These are phyloP conservation scores for Drosophila persimilis DNA, from an alignment of 1,140 invertebrate genomes.

Conservation along the genomic window DNA sequence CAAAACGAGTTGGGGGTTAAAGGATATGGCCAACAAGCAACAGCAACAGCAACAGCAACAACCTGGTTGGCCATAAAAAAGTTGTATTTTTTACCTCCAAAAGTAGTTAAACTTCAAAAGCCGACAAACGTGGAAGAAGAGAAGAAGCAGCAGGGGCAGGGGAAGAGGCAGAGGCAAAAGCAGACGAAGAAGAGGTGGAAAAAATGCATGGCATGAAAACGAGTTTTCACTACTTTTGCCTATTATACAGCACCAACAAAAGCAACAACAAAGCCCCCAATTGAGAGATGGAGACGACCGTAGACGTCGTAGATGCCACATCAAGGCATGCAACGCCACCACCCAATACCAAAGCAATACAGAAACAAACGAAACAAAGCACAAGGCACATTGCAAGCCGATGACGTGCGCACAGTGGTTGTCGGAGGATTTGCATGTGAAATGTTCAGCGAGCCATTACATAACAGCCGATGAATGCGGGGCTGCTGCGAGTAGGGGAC, in stretches of 20 bases:
- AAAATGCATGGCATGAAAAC: slow-evolving; percentile 52
- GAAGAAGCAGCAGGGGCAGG: background rate
- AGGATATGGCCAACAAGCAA: slow-evolving; percentile 57
- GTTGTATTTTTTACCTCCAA: slow-evolving; percentile 54
- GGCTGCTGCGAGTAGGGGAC: no score
- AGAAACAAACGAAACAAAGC: slow-evolving; percentile 21
- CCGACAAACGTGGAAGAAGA: slow-evolving; percentile 46
- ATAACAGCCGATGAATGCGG: no score
- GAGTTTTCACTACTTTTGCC: slow-evolving; percentile 80
- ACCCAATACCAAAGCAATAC: slow-evolving; percentile 15
- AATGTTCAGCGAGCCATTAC: no score
- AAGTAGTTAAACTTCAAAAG: slow-evolving; percentile 79
- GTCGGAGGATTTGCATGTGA: no score
- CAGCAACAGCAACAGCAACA: slow-evolving; percentile 36
- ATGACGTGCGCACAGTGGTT: slow-evolving; percentile 68
- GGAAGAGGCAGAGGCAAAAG: slow-evolving; percentile 1
- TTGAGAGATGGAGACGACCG: slow-evolving; percentile 38
- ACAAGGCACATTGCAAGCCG: slow-evolving; percentile 33
- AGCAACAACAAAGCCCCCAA: slow-evolving; percentile 20
- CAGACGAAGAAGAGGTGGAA: slow-evolving; percentile 1
- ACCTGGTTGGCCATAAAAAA: slow-evolving; percentile 47
- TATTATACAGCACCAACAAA: slow-evolving; percentile 62
- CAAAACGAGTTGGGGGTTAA: slow-evolving; percentile 40
- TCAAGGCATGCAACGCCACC: slow-evolving; percentile 41
- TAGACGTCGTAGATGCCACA: slow-evolving; percentile 27